Percentiles rank a stretch among this genome's conserved stretches.
phyloP scores from a whole-genome alignment of 2,888 invertebrate species.

The Orgyia antiqua region DNA sequence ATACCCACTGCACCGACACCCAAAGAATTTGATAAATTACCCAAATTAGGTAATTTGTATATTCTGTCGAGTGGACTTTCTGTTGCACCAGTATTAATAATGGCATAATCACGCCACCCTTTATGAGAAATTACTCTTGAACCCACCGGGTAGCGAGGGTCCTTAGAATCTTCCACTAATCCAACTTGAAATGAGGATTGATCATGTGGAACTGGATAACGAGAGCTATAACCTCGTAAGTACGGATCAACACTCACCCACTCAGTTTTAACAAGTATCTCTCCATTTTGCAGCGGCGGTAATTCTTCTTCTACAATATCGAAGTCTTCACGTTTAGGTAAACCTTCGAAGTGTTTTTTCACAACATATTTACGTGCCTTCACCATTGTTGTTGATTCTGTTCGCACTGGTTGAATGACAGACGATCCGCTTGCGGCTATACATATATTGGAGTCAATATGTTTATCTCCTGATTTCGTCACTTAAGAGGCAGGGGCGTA shows the following conservation, averaged over 20 bases:
- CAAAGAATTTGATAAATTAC: conserved; percentile 70
- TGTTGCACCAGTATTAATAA: conserved; percentile 7
- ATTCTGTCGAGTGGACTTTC: conserved; percentile 15
- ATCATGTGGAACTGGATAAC: conserved; percentile 33
- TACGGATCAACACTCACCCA: conserved; percentile 47
- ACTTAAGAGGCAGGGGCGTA: too few species aligned
- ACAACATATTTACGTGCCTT: conserved; percentile 67
- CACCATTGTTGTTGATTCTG: conserved; percentile 44
- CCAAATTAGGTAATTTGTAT: conserved; percentile 74
- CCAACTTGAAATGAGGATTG: conserved; percentile 42
- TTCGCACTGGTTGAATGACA: not conserved
- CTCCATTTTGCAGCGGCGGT: conserved; percentile 38
- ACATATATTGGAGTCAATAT: too few species aligned
- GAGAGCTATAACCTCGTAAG: conserved; percentile 25
- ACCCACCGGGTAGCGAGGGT: conserved; percentile 78
- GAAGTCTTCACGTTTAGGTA: conserved; percentile 77
- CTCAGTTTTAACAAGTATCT: conserved; percentile 38
- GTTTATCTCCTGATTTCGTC: too few species aligned
- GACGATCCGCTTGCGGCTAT: too few species aligned
- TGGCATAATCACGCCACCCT: conserved; percentile 30
- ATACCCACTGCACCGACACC: conserved; percentile 27
- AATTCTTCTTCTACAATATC: conserved; percentile 78
- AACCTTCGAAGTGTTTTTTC: conserved; percentile 70
- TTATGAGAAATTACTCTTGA: conserved; percentile 75
- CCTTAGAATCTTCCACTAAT: conserved; percentile 78